Evolutionary conservation across 2,888 invertebrate genomes (phyloP), one percentile per base, ranked within the genome.

Genomic region (Galeruca laticollis): DNA sequence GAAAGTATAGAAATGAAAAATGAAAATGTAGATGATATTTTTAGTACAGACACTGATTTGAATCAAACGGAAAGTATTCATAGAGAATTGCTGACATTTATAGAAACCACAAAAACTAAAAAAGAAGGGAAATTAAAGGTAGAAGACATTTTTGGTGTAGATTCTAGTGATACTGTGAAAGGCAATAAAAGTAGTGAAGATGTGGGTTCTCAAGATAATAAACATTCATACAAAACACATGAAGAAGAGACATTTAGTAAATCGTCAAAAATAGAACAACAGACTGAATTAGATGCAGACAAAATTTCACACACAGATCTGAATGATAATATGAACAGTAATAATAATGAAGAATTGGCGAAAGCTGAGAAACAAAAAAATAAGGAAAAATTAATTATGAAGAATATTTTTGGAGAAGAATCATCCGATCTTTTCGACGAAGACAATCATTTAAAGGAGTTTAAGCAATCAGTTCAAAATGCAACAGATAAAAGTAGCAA

Each of bases 371-470:
- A 54, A 13, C 15, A 9, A n/a, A 21, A 1, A 13, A 5, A 21
- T 26, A 31, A 54, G n/a, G n/a, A 54, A 26, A 9, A 11, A 26
- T 13, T n/a, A 13, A 5, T 54, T 31, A 26, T 54, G 2, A 13
- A 31, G n/a, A 31, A 31, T 54, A 13, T 54, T 31, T 54, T 54
- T 26, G 54, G 54, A 31, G 54, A 54, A 26, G 54, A 54, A 10
- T 52, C 52, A n/a, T 11, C 26, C 13, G 54, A 31, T 52, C 20
- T 26, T 6, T 52, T 52, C 2, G 26, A 15, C 4, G 52, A 52
- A 8, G 52, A 52, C 13, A 13, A 52, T n/a, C 11, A 54, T 31
- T 11, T 31, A 13, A 13, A n/a, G 26, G 15, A 54, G 13, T 54
- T 31, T 26, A 11, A 31, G n/a, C 13, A 31, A 31, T 26, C 26